Evolutionary conservation across 2,797 vertebrate genomes (phyloP).

Genomic region (Hylomyscus alleni): DNA sequence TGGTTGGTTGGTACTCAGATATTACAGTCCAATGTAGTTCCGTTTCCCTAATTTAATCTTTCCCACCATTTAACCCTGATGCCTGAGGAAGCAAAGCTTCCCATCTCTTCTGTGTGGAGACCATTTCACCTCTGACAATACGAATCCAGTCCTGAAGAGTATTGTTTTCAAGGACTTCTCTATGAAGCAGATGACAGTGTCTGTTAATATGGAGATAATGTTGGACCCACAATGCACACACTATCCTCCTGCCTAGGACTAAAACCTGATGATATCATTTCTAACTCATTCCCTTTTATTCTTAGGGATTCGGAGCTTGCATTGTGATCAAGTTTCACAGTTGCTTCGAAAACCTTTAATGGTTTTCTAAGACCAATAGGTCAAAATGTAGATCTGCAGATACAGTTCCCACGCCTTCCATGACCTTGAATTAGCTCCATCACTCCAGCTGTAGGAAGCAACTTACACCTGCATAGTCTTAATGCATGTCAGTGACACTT

Average conservation of each 20-base stretch:
- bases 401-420: not conserved
- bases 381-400: slow-evolving; percentile 14
- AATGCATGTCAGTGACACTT: not conserved
- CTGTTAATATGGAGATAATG: slow-evolving; percentile 51
- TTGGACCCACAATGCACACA: slow-evolving; percentile 10
- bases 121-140: slow-evolving; percentile 40
- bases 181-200: slow-evolving; percentile 1
- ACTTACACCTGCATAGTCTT: not conserved
- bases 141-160: not conserved
- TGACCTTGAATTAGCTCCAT: not conserved
- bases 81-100: slow-evolving; percentile 7
- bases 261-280: not conserved
- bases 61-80: slow-evolving; percentile 19
- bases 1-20: not conserved
- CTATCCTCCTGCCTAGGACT: slow-evolving; percentile 47
- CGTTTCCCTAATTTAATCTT: slow-evolving; percentile 38
- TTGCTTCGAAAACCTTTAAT: slow-evolving; percentile 32
- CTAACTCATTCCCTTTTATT: not conserved
- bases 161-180: slow-evolving; percentile 27
- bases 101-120: slow-evolving; percentile 32
- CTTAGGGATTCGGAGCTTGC: not conserved
- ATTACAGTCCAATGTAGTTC: slow-evolving; percentile 15
- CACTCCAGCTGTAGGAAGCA: not conserved
- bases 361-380: not conserved
- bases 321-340: slow-evolving; percentile 39